A percentile compares a stretch with the other conserved stretches of the same genome.
Conservation (phyloP, 1,140 invertebrate species). For the Drosophila carrolli region DNA sequence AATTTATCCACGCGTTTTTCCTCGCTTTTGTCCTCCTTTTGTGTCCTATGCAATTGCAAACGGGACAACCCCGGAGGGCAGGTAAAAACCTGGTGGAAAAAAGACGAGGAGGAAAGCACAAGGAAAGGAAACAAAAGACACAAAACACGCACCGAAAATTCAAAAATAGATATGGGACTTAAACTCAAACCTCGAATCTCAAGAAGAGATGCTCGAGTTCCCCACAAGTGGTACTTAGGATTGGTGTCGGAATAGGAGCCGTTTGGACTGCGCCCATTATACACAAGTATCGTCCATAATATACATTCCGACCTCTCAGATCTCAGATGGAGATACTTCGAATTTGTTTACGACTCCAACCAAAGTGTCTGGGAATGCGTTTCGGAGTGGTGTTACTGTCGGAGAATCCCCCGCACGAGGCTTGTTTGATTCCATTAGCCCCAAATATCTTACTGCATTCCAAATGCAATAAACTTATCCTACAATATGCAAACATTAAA, state of each 20-base stretch:
- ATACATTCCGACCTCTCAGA: background rate
- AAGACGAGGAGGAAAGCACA: constrained; percentile 5
- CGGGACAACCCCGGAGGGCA: constrained; percentile 13
- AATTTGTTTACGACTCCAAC: constrained; percentile 11
- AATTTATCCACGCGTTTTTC: constrained; percentile 41
- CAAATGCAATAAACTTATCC: background rate
- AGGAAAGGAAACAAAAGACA: constrained; percentile 9
- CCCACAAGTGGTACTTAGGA: constrained; percentile 35
- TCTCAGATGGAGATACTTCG: background rate
- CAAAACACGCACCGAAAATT: constrained; percentile 22
- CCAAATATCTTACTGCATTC: constrained; percentile 2
- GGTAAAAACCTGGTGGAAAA: constrained; percentile 20
- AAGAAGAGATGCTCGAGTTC: constrained; percentile 24
- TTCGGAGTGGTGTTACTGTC: background rate
- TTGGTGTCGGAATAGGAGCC: constrained; percentile 8
- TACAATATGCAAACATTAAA: too few species aligned
- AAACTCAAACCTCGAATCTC: constrained; percentile 29
- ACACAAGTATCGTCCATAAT: constrained; percentile 7
- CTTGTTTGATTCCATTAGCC: background rate
- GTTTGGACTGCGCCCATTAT: constrained; percentile 28
- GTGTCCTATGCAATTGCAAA: constrained; percentile 29
- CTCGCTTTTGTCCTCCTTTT: constrained; percentile 22
- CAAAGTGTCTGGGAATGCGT: constrained; percentile 1
- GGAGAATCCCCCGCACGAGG: background rate
- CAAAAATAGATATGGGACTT: constrained; percentile 13